These are phyloP conservation scores for Colletes latitarsis DNA, from an alignment of 1,140 invertebrate genomes.

Conservation along the genomic window DNA sequence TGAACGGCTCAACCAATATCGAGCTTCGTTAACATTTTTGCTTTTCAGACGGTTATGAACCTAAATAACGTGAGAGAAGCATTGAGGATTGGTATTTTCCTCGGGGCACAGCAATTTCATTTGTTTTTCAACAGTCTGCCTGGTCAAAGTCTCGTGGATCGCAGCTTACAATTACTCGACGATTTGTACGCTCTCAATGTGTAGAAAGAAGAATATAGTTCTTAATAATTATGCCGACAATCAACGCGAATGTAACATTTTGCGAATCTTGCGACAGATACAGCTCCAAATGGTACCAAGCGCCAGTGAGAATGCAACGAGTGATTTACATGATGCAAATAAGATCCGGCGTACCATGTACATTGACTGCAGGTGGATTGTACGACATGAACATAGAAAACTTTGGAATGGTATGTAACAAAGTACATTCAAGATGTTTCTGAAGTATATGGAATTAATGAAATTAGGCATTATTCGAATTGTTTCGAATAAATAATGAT, in stretches of 20 bases:
- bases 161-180: not conserved
- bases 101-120: not conserved
- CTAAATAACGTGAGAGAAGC: not conserved
- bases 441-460: not conserved
- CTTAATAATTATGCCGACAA: not conserved
- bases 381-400: too few species aligned
- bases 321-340: too few species aligned
- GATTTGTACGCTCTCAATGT: not conserved
- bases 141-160: not conserved
- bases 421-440: not conserved
- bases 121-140: not conserved
- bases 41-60: not conserved
- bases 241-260: not conserved
- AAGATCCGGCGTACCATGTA: too few species aligned
- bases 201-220: not conserved
- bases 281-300: too few species aligned
- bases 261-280: too few species aligned
- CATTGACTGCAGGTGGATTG: too few species aligned
- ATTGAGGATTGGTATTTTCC: not conserved
- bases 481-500: not conserved
- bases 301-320: too few species aligned
- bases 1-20: not conserved
- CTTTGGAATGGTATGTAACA: not conserved
- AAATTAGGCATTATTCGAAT: too few species aligned
- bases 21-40: not conserved